Evolutionary conservation across 2,888 invertebrate species (phyloP).

Genomic region (Minunthozetes semirufus): DNA sequence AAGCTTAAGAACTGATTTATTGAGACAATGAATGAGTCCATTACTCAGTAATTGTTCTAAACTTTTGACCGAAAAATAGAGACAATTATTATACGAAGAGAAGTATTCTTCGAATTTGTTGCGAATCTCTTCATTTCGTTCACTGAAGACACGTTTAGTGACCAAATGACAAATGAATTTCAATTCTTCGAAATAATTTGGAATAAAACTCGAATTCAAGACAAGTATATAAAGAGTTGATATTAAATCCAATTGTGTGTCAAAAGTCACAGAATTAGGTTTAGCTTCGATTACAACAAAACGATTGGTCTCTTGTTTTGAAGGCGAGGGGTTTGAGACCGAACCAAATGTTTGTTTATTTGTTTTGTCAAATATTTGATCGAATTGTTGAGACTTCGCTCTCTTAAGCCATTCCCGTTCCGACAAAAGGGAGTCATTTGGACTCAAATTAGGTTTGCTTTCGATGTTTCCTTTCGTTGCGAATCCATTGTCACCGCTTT

Average conservation of each 20-base stretch:
- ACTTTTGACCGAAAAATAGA: slow-evolving; percentile 66
- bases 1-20: slow-evolving; percentile 60
- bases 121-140: neutral
- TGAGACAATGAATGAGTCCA: slow-evolving; percentile 56
- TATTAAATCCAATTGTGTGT: neutral
- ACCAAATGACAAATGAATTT: slow-evolving; percentile 26
- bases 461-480: neutral
- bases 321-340: neutral
- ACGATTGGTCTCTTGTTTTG: neutral
- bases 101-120: slow-evolving; percentile 43
- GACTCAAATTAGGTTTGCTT: neutral
- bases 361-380: neutral
- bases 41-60: slow-evolving; percentile 55
- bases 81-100: slow-evolving; percentile 55
- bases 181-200: slow-evolving; percentile 29
- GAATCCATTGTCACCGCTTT: neutral
- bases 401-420: slow-evolving; percentile 23
- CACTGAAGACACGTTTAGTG: neutral
- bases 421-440: neutral
- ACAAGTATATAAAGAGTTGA: neutral
- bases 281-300: neutral
- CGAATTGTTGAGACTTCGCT: neutral
- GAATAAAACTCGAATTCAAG: neutral
- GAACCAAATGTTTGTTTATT: neutral
- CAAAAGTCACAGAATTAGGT: neutral